A percentile compares a stretch with the other conserved stretches of the same genome.
phyloP scores from a whole-genome alignment of 2,113 vertebrate genomes.

The Passer domesticus region DNA sequence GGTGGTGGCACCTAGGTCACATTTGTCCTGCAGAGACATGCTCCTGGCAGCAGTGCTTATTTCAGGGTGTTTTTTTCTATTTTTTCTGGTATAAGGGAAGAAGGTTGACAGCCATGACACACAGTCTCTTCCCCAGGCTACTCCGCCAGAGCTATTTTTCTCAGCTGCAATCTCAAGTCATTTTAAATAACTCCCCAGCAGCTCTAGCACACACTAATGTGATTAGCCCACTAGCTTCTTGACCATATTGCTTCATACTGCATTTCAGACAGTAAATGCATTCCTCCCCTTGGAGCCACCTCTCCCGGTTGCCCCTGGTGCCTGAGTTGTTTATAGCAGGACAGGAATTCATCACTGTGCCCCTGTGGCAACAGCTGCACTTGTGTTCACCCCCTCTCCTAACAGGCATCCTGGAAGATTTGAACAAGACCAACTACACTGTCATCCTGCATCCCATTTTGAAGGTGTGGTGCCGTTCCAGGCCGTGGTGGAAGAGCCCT shows the following conservation, averaged over 20 bases:
- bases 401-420: background rate
- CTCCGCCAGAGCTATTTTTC: constrained; percentile 18
- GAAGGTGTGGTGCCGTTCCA: background rate
- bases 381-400: background rate
- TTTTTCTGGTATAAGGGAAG: background rate
- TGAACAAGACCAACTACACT: background rate
- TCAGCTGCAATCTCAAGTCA: constrained; percentile 41
- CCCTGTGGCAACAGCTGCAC: constrained; percentile 26
- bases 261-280: constrained; percentile 36
- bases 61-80: background rate
- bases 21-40: background rate
- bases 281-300: constrained; percentile 13
- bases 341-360: constrained; percentile 22
- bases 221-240: constrained; percentile 54
- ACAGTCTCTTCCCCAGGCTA: constrained; percentile 33
- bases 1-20: background rate
- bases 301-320: background rate
- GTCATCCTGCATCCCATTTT: background rate
- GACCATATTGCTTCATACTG: constrained; percentile 54
- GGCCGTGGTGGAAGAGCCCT: rapidly evolving
- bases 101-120: constrained; percentile 9
- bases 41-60: background rate
- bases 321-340: background rate
- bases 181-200: constrained; percentile 41
- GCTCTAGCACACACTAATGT: constrained; percentile 42